These are phyloP conservation scores for Heliconius aoede DNA, from an alignment of 2,888 invertebrate species.

Conservation along the genomic window DNA sequence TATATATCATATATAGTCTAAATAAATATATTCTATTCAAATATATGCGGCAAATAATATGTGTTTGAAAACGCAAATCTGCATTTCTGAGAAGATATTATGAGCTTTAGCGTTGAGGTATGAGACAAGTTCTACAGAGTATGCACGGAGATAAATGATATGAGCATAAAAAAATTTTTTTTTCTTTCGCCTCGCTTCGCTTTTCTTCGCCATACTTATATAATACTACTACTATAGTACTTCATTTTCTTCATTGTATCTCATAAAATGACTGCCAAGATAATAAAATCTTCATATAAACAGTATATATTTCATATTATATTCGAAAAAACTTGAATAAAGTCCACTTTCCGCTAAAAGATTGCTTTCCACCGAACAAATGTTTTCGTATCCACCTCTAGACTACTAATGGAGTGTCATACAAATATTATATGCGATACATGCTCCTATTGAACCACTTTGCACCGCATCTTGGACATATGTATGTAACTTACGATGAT, in stretches of 20 bases:
- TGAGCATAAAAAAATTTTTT: too few species aligned
- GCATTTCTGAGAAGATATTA: slow-evolving; percentile 31
- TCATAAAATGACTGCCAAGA: background rate
- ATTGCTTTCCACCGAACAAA: slow-evolving; percentile 27
- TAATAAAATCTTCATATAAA: slow-evolving; percentile 4
- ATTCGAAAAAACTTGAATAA: background rate
- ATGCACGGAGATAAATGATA: too few species aligned
- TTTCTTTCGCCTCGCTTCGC: too few species aligned
- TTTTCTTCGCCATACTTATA: too few species aligned
- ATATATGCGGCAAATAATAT: slow-evolving; percentile 28
- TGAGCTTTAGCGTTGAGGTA: background rate
- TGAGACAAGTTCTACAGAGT: too few species aligned
- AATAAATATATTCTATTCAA: background rate
- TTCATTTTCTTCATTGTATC: background rate
- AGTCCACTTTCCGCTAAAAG: slow-evolving; percentile 25
- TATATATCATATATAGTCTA: background rate
- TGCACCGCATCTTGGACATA: background rate
- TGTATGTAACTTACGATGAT: too few species aligned
- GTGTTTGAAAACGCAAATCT: slow-evolving; percentile 31
- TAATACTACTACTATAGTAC: background rate
- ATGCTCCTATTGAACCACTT: background rate
- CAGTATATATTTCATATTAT: background rate
- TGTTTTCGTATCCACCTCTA: slow-evolving; percentile 19
- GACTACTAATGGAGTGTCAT: slow-evolving; percentile 24
- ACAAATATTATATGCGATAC: slow-evolving; percentile 21